Percentiles rank a stretch among this genome's conserved stretches.
Conservation (phyloP, 1,140 invertebrate genomes). For the Bombus waltoni region DNA sequence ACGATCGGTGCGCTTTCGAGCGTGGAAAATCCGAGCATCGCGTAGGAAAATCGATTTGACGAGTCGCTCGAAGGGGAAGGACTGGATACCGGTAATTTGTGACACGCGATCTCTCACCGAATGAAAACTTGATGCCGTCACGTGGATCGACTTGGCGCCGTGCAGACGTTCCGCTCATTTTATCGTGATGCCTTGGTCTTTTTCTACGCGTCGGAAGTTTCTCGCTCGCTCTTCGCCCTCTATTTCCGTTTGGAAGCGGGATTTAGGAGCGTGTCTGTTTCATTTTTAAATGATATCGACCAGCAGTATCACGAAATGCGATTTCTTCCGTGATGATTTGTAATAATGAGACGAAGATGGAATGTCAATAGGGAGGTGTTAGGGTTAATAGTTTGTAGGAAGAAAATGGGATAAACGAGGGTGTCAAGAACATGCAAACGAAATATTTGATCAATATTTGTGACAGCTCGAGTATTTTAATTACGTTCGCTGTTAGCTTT, state of each 20-base stretch:
- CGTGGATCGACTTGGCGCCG: constrained; percentile 66
- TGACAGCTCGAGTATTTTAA: too few relatives aligned
- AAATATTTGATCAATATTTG: too few relatives aligned
- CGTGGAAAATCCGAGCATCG: constrained; percentile 56
- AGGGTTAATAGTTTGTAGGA: not conserved
- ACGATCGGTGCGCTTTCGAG: constrained; percentile 6
- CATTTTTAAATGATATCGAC: constrained; percentile 39
- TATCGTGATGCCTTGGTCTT: constrained; percentile 45
- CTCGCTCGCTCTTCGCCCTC: too few relatives aligned
- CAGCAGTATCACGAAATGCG: not conserved
- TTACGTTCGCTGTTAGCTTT: too few relatives aligned
- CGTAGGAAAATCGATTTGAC: constrained; percentile 78
- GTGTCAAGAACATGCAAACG: too few relatives aligned
- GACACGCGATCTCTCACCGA: constrained; percentile 77
- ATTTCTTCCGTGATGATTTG: not conserved
- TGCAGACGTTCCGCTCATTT: constrained; percentile 63
- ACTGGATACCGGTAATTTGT: constrained; percentile 78
- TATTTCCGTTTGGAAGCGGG: not conserved
- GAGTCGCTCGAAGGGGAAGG: constrained; percentile 28
- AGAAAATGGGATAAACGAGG: too few relatives aligned
- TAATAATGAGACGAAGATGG: not conserved
- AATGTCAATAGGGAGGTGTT: not conserved
- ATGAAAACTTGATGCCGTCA: constrained; percentile 78
- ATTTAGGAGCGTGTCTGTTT: constrained; percentile 7
- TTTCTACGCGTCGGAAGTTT: constrained; percentile 9